These are phyloP conservation scores for Lucilia cuprina DNA, from an alignment of 1,140 invertebrate genomes.

Conservation along the genomic window DNA sequence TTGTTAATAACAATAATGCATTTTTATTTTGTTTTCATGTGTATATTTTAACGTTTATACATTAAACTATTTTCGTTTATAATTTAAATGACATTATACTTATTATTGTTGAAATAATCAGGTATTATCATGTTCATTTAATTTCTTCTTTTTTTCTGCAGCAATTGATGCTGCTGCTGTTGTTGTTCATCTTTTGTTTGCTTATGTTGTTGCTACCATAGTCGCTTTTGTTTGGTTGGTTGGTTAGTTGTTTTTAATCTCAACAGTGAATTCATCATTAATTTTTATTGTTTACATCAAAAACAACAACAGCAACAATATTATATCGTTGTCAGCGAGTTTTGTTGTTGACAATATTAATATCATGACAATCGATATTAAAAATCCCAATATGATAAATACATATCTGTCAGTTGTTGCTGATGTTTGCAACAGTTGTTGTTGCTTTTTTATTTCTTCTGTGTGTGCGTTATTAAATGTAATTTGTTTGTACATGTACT, in stretches of 20 bases:
- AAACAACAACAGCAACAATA: background rate
- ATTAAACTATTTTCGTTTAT: background rate
- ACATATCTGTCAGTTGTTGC: background rate
- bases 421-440: background rate
- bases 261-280: background rate
- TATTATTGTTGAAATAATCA: slow-evolving; percentile 8
- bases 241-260: background rate
- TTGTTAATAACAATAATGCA: background rate
- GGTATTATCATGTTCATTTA: background rate
- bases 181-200: background rate
- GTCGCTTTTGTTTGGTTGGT: background rate
- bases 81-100: slow-evolving; percentile 13
- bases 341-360: background rate
- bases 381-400: slow-evolving; percentile 2
- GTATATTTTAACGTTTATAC: background rate
- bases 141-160: background rate
- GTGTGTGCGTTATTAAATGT: no score
- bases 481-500: no score
- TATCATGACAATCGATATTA: background rate
- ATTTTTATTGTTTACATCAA: background rate
- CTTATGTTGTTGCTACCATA: background rate
- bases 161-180: background rate
- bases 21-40: background rate
- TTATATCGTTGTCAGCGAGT: background rate
- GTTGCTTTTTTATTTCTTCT: background rate